phyloP scores from a whole-genome alignment of 2,797 vertebrate genomes.

The Anas capensis region DNA sequence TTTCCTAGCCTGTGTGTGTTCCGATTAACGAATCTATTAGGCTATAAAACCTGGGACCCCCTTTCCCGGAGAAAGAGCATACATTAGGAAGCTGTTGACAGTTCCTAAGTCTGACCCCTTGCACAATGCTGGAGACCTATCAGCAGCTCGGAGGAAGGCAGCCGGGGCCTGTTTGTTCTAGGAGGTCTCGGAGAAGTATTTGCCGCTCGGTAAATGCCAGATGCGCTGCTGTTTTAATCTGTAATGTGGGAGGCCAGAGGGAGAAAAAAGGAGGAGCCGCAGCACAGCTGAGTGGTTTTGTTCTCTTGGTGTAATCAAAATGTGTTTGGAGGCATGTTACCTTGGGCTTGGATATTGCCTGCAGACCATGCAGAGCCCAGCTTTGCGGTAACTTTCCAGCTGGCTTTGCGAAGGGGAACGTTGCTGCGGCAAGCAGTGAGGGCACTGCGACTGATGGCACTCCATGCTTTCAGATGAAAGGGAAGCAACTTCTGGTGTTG shows the following conservation, averaged over 20 bases:
- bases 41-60: conserved; percentile 74
- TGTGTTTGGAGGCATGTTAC: background rate
- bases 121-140: conserved; percentile 71
- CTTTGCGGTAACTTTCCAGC: background rate
- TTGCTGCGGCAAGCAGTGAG: background rate
- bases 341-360: background rate
- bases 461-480: rapidly evolving
- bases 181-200: conserved; percentile 69
- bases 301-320: background rate
- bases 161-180: conserved; percentile 70
- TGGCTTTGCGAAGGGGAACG: background rate
- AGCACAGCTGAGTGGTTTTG: background rate
- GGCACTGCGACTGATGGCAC: background rate
- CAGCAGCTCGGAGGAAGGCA: conserved; percentile 69
- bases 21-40: conserved; percentile 72
- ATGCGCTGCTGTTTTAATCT: conserved; percentile 70
- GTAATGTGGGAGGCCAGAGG: conserved; percentile 45
- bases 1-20: conserved; percentile 78
- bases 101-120: conserved; percentile 75
- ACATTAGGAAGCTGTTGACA: conserved; percentile 81
- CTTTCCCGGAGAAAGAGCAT: conserved; percentile 67
- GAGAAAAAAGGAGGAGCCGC: conserved; percentile 17
- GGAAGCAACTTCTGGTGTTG: background rate
- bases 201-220: conserved; percentile 74
- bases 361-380: background rate